A percentile compares a stretch with the other conserved stretches of the same genome.
Evolutionary conservation across 2,113 vertebrate species (phyloP).

Genomic region (Mandrillus leucophaeus): DNA sequence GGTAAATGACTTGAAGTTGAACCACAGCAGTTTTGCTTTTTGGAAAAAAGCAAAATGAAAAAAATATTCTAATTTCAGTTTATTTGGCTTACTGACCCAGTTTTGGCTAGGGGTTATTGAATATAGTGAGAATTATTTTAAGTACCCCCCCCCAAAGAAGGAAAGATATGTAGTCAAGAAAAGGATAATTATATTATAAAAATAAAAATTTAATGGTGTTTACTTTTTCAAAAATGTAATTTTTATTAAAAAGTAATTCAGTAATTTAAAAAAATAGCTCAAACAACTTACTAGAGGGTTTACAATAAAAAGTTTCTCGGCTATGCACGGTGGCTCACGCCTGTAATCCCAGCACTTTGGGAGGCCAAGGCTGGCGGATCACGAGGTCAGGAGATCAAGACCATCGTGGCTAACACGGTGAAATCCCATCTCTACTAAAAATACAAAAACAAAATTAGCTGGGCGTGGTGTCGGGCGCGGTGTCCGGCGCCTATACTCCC

Average conservation of each 20-base stretch:
- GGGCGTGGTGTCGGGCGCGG: too few relatives aligned
- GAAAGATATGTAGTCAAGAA: background rate
- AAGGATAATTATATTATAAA: slow-evolving; percentile 5
- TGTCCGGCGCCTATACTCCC: too few relatives aligned
- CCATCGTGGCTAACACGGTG: too few relatives aligned
- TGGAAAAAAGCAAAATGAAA: background rate
- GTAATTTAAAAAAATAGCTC: background rate
- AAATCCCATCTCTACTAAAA: too few relatives aligned
- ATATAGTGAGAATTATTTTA: slow-evolving; percentile 14
- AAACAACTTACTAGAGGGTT: background rate
- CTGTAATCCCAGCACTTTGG: too few relatives aligned
- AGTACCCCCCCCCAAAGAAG: background rate
- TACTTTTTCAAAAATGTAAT: slow-evolving; percentile 11
- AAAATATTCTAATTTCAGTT: slow-evolving; percentile 1
- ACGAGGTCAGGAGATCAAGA: too few relatives aligned
- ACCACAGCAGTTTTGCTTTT: slow-evolving; percentile 43
- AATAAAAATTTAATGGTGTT: slow-evolving; percentile 2
- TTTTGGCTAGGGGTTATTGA: slow-evolving; percentile 26
- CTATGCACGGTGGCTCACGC: too few relatives aligned
- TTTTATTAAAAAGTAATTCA: background rate
- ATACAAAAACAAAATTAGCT: too few relatives aligned
- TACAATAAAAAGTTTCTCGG: background rate
- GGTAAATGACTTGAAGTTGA: background rate
- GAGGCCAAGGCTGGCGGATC: too few relatives aligned
- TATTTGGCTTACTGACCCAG: background rate